These are phyloP conservation scores for Andrena bicolor DNA, from an alignment of 2,888 invertebrate genomes.

Conservation along the genomic window DNA sequence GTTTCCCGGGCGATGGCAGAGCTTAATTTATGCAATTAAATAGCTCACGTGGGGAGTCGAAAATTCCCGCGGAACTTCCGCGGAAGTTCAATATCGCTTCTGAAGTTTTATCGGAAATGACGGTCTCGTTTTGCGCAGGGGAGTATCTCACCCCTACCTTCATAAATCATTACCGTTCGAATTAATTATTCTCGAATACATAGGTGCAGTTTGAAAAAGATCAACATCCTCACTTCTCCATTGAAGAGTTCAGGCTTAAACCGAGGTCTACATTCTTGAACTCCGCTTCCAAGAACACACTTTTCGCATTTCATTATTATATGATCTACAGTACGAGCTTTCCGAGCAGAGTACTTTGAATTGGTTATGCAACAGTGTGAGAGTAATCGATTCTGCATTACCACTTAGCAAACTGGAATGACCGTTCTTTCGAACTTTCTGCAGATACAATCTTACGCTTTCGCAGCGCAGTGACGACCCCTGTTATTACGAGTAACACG, in stretches of 20 bases:
- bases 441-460: background rate
- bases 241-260: background rate
- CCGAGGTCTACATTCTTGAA: background rate
- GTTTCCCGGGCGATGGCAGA: slow-evolving; percentile 27
- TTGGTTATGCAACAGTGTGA: no score
- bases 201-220: background rate
- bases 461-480: background rate
- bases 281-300: background rate
- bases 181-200: slow-evolving; percentile 10
- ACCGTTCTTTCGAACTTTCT: background rate
- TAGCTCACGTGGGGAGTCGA: background rate
- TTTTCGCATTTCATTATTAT: no score
- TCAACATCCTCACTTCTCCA: background rate
- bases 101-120: slow-evolving; percentile 31
- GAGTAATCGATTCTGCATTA: background rate
- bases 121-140: background rate
- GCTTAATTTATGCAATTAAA: slow-evolving; percentile 60
- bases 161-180: slow-evolving; percentile 14
- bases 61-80: slow-evolving; percentile 10
- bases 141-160: background rate
- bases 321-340: no score
- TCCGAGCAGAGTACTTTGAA: no score
- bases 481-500: slow-evolving; percentile 1
- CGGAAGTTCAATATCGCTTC: slow-evolving; percentile 41
- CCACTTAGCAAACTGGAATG: background rate